Evolutionary conservation across 2,113 vertebrate species (phyloP).

Genomic region (Nycticebus coucang): DNA sequence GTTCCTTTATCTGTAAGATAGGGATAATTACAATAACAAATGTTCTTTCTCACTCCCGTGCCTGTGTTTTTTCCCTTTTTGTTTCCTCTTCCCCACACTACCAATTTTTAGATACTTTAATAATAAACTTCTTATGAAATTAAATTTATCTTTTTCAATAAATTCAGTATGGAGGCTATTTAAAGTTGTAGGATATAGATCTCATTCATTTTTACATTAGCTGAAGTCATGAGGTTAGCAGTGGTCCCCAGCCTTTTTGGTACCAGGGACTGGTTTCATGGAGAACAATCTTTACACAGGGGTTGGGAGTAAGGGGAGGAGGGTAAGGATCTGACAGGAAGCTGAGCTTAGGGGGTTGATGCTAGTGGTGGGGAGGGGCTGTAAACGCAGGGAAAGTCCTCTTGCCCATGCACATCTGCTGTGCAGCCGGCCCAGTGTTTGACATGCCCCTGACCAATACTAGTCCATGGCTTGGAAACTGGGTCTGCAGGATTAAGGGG

Average conservation of each 20-base stretch:
- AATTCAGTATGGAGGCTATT: neutral
- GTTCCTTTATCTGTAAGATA: neutral
- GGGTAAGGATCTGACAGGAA: too few species aligned
- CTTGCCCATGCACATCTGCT: too few species aligned
- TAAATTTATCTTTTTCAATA: conserved; percentile 32
- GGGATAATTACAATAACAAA: neutral
- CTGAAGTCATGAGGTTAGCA: neutral
- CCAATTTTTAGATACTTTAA: neutral
- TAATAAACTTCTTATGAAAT: conserved; percentile 18
- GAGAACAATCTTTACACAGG: too few species aligned
- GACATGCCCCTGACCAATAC: too few species aligned
- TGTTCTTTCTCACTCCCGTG: neutral
- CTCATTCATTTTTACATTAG: conserved; percentile 30
- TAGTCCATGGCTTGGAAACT: too few species aligned
- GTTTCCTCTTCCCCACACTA: neutral
- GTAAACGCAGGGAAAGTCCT: too few species aligned
- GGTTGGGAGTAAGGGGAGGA: too few species aligned
- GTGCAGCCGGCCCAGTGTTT: too few species aligned
- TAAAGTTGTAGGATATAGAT: neutral
- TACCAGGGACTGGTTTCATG: too few species aligned
- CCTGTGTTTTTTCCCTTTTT: neutral
- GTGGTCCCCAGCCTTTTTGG: too few species aligned
- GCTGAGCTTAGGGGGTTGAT: too few species aligned
- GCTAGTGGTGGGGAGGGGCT: too few species aligned
- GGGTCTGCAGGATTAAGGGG: neutral